These are phyloP conservation scores for Drosophila triauraria DNA, from an alignment of 1,140 invertebrate species.

Conservation along the genomic window DNA sequence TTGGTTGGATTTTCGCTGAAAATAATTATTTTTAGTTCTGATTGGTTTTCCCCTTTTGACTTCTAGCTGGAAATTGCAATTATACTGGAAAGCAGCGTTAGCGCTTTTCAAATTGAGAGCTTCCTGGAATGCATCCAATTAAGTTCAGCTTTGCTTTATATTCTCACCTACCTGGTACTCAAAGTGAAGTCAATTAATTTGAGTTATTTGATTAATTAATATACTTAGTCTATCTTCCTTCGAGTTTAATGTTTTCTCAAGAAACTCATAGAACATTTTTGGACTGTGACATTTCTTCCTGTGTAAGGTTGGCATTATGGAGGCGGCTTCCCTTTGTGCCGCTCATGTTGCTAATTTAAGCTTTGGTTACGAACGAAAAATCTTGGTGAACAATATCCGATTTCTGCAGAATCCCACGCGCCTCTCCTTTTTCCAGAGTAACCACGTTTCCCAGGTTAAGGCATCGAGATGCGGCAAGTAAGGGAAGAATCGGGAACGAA, in stretches of 20 bases:
- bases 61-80: neutral
- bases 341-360: neutral
- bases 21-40: too few species aligned
- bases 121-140: neutral
- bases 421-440: conserved; percentile 3
- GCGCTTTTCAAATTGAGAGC: neutral
- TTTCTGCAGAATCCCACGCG: conserved; percentile 3
- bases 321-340: neutral
- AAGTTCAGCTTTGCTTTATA: neutral
- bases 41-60: neutral
- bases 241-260: too few species aligned
- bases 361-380: neutral
- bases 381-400: conserved; percentile 13
- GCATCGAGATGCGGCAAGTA: neutral
- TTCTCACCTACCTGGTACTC: too few species aligned
- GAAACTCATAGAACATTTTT: too few species aligned
- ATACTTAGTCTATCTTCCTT: too few species aligned
- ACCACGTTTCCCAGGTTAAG: conserved; percentile 8
- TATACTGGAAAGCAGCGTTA: neutral
- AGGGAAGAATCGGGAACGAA: conserved; percentile 3
- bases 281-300: neutral
- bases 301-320: neutral
- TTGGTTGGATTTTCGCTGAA: too few species aligned
- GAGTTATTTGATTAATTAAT: too few species aligned
- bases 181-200: too few species aligned